A percentile compares a stretch with the other conserved stretches of the same genome.
Evolutionary conservation across 2,888 invertebrate genomes (phyloP).

Genomic region (Aphrophora alni): DNA sequence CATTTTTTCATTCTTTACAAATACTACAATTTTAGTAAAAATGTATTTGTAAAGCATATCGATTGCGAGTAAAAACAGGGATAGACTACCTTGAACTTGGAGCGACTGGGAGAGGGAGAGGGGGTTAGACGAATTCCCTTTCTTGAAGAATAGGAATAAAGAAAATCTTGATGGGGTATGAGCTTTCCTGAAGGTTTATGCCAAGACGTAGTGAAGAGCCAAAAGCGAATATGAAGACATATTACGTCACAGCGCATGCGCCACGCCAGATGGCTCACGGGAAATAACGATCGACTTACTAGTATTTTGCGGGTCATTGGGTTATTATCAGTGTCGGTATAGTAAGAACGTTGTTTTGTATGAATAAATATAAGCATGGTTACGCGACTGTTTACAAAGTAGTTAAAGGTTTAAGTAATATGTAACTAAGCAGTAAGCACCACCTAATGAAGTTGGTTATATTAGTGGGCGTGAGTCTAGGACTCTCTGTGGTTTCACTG

Average conservation of each 20-base stretch:
- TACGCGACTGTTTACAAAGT: constrained; percentile 13
- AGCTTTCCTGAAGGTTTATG: background rate
- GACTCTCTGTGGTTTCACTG: background rate
- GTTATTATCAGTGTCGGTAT: constrained; percentile 48
- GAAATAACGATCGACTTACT: constrained; percentile 39
- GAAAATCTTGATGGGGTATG: background rate
- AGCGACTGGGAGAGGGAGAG: background rate
- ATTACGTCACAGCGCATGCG: background rate
- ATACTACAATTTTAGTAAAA: background rate
- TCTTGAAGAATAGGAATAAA: background rate
- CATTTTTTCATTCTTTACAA: background rate
- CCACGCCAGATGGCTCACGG: constrained; percentile 1
- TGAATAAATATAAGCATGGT: background rate
- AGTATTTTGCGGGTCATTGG: constrained; percentile 52
- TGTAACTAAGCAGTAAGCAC: background rate
- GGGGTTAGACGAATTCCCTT: background rate
- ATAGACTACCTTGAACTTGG: background rate
- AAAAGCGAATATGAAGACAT: background rate
- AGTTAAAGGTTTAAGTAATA: background rate
- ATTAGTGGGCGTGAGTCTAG: constrained; percentile 12
- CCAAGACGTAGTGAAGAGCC: background rate
- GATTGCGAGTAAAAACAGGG: background rate
- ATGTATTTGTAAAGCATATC: background rate
- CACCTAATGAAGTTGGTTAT: constrained; percentile 28
- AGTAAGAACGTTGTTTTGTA: constrained; percentile 3